A percentile compares a stretch with the other conserved stretches of the same genome.
Conservation (phyloP, 2,888 invertebrate genomes). For the Tipula lateralis region DNA sequence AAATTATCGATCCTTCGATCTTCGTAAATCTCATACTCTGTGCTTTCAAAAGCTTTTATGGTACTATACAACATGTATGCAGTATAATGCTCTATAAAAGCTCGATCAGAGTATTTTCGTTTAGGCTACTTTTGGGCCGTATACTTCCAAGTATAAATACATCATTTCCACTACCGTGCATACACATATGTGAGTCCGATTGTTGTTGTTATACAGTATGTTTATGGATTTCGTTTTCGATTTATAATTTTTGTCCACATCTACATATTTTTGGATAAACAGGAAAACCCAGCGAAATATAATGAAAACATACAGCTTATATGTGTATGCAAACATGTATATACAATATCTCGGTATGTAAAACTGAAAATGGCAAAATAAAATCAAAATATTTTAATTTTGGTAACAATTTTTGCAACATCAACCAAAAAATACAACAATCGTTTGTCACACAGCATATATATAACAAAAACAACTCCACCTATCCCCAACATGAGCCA, state of each 20-base stretch:
- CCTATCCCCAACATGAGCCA: background rate
- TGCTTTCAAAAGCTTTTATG: too few relatives aligned
- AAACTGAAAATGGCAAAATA: background rate
- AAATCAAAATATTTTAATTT: background rate
- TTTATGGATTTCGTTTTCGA: background rate
- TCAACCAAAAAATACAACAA: conserved; percentile 9
- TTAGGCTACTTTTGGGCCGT: too few relatives aligned
- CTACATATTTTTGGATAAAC: background rate
- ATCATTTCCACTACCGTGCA: too few relatives aligned
- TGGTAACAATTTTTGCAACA: background rate
- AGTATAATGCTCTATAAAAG: too few relatives aligned
- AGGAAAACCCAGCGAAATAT: background rate
- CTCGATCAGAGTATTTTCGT: too few relatives aligned
- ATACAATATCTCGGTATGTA: background rate
- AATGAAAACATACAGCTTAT: background rate
- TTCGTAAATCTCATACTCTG: too few relatives aligned
- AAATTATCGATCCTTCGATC: too few relatives aligned
- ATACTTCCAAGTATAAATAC: too few relatives aligned
- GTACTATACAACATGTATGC: too few relatives aligned
- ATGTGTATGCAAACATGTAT: background rate
- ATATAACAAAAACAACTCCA: background rate
- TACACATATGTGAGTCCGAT: too few relatives aligned
- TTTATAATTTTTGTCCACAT: background rate
- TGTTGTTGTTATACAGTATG: too few relatives aligned
- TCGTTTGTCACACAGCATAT: background rate